Conservation (phyloP, 2,888 invertebrate genomes). For the Carabus problematicus region DNA sequence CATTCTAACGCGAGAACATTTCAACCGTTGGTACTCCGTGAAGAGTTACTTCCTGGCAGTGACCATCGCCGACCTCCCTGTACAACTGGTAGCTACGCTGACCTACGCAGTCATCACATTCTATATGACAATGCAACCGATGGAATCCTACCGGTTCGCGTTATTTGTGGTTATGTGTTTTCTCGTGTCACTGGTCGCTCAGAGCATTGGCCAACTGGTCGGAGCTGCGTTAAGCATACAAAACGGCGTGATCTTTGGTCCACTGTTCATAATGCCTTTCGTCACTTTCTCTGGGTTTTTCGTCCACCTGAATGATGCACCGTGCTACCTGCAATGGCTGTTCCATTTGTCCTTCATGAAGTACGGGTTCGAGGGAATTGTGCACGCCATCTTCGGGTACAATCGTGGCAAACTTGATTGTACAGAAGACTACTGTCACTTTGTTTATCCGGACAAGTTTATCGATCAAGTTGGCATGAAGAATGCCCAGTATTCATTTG, state of each 20-base stretch:
- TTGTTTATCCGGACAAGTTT: conserved; percentile 72
- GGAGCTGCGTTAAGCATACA: conserved; percentile 81
- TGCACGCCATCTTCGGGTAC: conserved; percentile 83
- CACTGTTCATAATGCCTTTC: conserved; percentile 86
- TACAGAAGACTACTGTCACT: conserved; percentile 78
- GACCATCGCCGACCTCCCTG: conserved; percentile 71
- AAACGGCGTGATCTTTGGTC: conserved; percentile 90
- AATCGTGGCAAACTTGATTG: conserved; percentile 78
- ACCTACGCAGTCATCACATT: conserved; percentile 82
- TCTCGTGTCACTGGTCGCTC: conserved; percentile 82
- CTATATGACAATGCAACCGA: conserved; percentile 85
- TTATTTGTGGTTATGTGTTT: conserved; percentile 76
- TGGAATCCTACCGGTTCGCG: conserved; percentile 74
- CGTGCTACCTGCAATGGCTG: conserved; percentile 79
- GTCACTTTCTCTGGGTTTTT: conserved; percentile 93
- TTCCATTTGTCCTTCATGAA: conserved; percentile 89
- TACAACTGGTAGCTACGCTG: conserved; percentile 65
- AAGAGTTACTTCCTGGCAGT: conserved; percentile 69
- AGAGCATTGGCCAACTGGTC: conserved; percentile 84
- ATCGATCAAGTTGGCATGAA: conserved; percentile 77
- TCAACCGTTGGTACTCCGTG: conserved; percentile 72
- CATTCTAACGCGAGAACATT: conserved; percentile 68
- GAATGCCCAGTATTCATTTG: conserved; percentile 70
- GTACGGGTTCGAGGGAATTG: conserved; percentile 85
- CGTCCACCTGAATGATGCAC: conserved; percentile 82